phyloP scores from a whole-genome alignment of 2,113 vertebrate genomes.

The Marmota flaviventris region DNA sequence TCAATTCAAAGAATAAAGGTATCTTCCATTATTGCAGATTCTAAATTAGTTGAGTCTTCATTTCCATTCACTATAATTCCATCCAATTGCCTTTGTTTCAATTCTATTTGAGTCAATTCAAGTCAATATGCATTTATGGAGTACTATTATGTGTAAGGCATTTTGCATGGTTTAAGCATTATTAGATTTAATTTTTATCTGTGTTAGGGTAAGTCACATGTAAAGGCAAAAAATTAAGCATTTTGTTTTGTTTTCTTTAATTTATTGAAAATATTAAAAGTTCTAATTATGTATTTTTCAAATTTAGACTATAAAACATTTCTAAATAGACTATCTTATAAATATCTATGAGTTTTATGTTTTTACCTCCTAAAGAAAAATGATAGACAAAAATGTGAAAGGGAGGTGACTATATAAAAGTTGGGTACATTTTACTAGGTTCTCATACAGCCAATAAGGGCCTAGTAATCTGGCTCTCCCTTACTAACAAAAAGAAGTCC shows the following conservation, averaged over 20 bases:
- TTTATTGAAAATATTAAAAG: slow-evolving; percentile 7
- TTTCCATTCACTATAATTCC: slow-evolving; percentile 49
- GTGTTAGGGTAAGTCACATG: neutral
- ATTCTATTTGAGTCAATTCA: slow-evolving; percentile 46
- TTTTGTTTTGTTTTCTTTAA: neutral
- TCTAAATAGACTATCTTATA: neutral
- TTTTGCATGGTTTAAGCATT: neutral
- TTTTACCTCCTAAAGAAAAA: neutral
- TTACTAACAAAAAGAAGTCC: neutral
- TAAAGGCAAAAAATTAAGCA: neutral
- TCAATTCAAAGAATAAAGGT: slow-evolving; percentile 9
- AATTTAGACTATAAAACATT: neutral
- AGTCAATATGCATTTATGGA: slow-evolving; percentile 21
- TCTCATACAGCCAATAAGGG: no score
- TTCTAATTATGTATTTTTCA: neutral
- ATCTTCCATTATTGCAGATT: slow-evolving; percentile 55
- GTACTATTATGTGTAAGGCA: neutral
- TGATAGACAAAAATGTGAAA: neutral
- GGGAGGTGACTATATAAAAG: neutral
- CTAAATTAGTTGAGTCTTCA: slow-evolving; percentile 48
- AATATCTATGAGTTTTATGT: neutral
- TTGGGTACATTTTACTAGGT: neutral
- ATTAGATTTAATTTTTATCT: slow-evolving; percentile 39
- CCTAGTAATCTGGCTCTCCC: neutral
- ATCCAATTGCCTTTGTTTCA: slow-evolving; percentile 48